Evolutionary conservation across 2,888 invertebrate species (phyloP).

Genomic region (Mellilla xanthometata): DNA sequence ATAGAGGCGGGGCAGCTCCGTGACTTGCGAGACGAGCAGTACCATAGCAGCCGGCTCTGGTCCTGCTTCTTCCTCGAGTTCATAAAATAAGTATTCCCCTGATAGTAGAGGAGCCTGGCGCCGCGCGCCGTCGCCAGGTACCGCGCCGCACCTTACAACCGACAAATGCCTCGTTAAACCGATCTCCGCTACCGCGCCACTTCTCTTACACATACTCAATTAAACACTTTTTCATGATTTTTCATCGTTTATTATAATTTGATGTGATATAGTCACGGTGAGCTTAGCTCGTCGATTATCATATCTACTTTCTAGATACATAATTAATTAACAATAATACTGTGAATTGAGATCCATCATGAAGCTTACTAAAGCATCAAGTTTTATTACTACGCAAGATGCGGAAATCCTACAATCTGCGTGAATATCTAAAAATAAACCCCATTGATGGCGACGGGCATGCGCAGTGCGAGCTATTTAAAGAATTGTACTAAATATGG

Average conservation of each 20-base stretch:
- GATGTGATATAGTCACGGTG: constrained; percentile 1
- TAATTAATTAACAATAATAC: constrained; percentile 5
- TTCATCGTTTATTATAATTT: constrained; percentile 10
- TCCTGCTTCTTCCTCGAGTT: constrained; percentile 52
- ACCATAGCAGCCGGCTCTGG: constrained; percentile 54
- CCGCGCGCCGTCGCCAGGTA: constrained; percentile 56
- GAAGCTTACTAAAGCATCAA: not conserved
- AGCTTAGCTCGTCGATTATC: constrained; percentile 9
- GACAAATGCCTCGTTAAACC: constrained; percentile 13
- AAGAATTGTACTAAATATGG: constrained; percentile 33
- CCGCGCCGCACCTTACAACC: constrained; percentile 40
- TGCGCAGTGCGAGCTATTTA: constrained; percentile 30
- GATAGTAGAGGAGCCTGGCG: constrained; percentile 54
- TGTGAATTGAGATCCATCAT: constrained; percentile 1
- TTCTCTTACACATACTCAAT: not conserved
- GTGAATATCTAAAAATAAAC: constrained; percentile 37
- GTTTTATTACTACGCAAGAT: not conserved
- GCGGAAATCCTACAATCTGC: constrained; percentile 18
- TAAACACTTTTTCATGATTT: constrained; percentile 1
- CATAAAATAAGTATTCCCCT: constrained; percentile 61
- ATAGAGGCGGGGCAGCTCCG: constrained; percentile 56
- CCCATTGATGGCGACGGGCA: constrained; percentile 40
- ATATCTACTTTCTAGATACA: not conserved
- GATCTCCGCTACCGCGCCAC: not conserved
- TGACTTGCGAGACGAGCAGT: constrained; percentile 61